Conservation (phyloP, 2,888 invertebrate species). For the Caenorhabditis angaria region DNA sequence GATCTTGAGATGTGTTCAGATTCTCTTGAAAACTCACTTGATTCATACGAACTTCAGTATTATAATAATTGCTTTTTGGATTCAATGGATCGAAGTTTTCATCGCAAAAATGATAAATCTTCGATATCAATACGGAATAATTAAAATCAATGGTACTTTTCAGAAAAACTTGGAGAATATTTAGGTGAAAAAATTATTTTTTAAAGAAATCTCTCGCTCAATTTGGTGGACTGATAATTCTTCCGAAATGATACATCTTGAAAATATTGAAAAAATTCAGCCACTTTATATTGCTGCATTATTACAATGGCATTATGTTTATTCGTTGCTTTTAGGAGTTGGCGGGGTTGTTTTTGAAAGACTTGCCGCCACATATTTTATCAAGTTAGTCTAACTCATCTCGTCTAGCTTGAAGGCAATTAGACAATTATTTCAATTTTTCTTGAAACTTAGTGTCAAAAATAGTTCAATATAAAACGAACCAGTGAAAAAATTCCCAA, state of each 20-base stretch:
- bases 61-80: not conserved
- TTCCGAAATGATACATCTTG: not conserved
- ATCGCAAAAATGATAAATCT: not conserved
- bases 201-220: not conserved
- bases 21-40: not conserved
- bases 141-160: not conserved
- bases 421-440: too few relatives aligned
- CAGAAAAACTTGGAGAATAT: too few relatives aligned
- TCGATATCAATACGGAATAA: not conserved
- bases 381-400: not conserved
- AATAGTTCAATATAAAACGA: too few relatives aligned
- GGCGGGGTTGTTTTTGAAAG: not conserved
- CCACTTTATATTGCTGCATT: not conserved
- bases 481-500: too few relatives aligned
- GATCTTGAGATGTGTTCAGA: not conserved
- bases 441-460: too few relatives aligned
- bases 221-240: not conserved
- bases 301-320: not conserved
- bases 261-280: not conserved
- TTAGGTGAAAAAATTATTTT: too few relatives aligned
- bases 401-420: too few relatives aligned
- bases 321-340: not conserved
- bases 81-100: conserved; percentile 3
- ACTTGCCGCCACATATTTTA: not conserved
- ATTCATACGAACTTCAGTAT: not conserved